Evolutionary conservation across 2,888 invertebrate genomes (phyloP).

Genomic region (Apamea epomidion): DNA sequence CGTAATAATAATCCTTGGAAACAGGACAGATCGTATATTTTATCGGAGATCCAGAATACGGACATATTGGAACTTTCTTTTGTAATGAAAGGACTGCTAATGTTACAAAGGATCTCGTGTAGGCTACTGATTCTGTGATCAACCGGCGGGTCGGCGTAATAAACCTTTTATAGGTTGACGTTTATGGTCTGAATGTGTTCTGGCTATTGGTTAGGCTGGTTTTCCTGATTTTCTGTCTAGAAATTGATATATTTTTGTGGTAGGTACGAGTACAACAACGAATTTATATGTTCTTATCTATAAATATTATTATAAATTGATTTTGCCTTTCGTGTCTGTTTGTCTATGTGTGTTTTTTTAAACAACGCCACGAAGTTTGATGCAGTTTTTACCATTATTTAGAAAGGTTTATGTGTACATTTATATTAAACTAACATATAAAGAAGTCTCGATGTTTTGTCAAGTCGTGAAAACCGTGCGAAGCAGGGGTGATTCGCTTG

Average conservation of each 20-base stretch:
- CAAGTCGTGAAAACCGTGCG: too few species aligned
- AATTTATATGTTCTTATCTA: background rate
- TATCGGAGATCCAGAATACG: constrained; percentile 67
- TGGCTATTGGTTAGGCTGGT: constrained; percentile 12
- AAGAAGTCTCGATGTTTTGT: too few species aligned
- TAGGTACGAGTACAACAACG: background rate
- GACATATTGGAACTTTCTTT: constrained; percentile 64
- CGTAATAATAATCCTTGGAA: constrained; percentile 70
- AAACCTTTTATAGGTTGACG: constrained; percentile 54
- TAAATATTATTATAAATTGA: background rate
- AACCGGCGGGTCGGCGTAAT: constrained; percentile 53
- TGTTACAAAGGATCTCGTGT: constrained; percentile 56
- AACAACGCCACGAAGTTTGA: background rate
- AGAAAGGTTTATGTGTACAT: background rate
- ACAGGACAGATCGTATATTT: constrained; percentile 71
- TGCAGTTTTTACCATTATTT: background rate
- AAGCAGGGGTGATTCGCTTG: background rate
- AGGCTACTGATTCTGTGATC: constrained; percentile 58
- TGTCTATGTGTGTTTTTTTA: background rate
- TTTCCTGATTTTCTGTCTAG: constrained; percentile 15
- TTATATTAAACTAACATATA: background rate
- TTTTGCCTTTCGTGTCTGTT: background rate
- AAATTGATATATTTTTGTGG: background rate
- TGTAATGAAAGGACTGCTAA: constrained; percentile 62
- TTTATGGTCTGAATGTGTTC: constrained; percentile 48